Conservation (phyloP, 2,888 invertebrate genomes). For the Cephus runcator region DNA sequence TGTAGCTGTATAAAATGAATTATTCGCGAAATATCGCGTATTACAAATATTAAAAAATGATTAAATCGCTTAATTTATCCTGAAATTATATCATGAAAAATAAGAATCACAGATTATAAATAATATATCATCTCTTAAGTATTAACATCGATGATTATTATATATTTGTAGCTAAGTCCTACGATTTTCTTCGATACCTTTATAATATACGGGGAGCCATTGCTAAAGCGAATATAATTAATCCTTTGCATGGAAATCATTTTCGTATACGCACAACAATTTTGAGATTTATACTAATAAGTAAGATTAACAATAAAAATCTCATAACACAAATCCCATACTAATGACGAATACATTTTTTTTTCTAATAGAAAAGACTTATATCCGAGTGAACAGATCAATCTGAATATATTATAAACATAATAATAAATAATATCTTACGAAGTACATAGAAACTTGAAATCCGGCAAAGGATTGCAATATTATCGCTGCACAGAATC, state of each 20-base stretch:
- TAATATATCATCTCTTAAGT: conserved; percentile 6
- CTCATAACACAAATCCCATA: background rate
- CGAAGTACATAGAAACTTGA: background rate
- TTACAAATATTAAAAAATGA: background rate
- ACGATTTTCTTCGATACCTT: background rate
- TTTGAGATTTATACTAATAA: background rate
- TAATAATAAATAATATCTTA: background rate
- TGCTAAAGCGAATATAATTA: background rate
- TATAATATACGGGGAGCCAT: background rate
- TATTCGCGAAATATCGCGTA: background rate
- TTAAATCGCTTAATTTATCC: background rate
- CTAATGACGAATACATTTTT: background rate
- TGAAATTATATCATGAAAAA: background rate
- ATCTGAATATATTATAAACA: background rate
- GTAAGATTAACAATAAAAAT: background rate
- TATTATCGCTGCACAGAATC: conserved; percentile 16
- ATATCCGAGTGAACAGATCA: background rate
- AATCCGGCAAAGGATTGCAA: conserved; percentile 11
- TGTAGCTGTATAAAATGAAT: background rate
- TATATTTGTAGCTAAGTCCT: background rate
- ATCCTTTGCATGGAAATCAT: background rate
- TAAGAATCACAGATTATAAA: conserved; percentile 10
- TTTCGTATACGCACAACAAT: background rate
- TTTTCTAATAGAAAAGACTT: background rate
- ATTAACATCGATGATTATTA: conserved; percentile 10